Base-by-base conservation (phyloP, 2,888 invertebrate genomes). In the Ypsolopha scabrella region DNA sequence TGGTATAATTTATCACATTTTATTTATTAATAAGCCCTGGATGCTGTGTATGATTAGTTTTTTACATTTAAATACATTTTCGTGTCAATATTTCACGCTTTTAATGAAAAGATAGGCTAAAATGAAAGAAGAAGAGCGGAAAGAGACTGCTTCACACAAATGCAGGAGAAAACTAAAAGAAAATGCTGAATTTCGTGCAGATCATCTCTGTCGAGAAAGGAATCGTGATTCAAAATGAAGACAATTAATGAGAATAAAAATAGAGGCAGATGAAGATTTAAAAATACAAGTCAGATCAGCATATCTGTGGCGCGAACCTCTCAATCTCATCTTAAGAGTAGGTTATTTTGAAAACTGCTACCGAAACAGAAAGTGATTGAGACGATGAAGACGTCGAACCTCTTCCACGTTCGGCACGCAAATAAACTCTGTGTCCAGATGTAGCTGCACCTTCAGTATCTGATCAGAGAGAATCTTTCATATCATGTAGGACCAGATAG, bases 81-180 rank as follows among this genome's bases (percentile, higher is more conserved):
- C n/a, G n/a, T n/a, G n/a, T n/a, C n/a, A n/a, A 48, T 51, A 52
- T 54, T 56, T 50, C 47, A 47, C 51, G 41, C 50, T 48, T 56
- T 54, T 57, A 13, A 53, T 51, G 53, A 51, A 52, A 50, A 47
- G 44, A 54, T 54, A 44, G 41, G 43, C 45, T 55, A 52, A 55
- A 59, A 54, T 55, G 46, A 36, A 41, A 53, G 43, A 33, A 41
- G 50, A 55, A 8, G 24, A n/a, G n/a, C n/a, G n/a, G n/a, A 55
- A 58, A 46, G 56, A 60, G 53, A 56, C 56, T 59, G 52, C 56
- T 55, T 53, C 54, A 36, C 57, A 58, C 53, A 59, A 55, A 54
- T 59, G 57, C 53, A 56, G 58, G 53, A 55, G 55, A 13, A 59
- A 54, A 48, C 50, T 57, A 50, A 59, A 56, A 54, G 56, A 57